Evolutionary conservation across 2,888 invertebrate species (phyloP), one percentile per base, ranked within the genome.

Genomic region (Drepana falcataria): DNA sequence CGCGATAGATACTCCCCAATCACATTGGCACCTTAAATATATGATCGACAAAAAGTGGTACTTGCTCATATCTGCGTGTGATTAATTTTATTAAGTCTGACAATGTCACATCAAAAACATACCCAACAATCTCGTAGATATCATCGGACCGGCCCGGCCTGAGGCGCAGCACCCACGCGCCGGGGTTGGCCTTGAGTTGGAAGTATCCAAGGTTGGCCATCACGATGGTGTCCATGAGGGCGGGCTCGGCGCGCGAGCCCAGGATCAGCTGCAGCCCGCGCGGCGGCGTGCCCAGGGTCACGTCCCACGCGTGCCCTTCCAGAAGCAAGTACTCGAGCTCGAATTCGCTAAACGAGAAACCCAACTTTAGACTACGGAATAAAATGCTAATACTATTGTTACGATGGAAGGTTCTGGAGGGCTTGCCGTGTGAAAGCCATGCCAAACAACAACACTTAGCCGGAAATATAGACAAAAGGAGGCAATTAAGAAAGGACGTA

Each of bases 171-270:
- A 95, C 90, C 99, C 99, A 99, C 6, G 97, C 96, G 0, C 99
- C 99, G 1, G 99, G 99, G 82, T 97, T 98, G 0, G 99, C 99
- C 88, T 99, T 99, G 40, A 99, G 91, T 88, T 91, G 91, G 92
- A 99, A 99, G 87, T 99, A 99, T 9, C 99, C 99, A 67, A 99
- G 92, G 88, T 99, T 99, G 4, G 99, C 99, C 99, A 99, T 99
- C n/a, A 99, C 99, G 68, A 99, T 99, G 33, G 99, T 99, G 85
- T 99, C 99, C 66, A 97, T 96, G 64, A 94, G 92, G 4, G 95
- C 93, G 0, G 96, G 95, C 57, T 93, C 91, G n/a, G 92, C 92
- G 59, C 95, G 94, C 0, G 97, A 96, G 49, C 98, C 98, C 52
- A 99, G 91, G 2, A 96, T 96, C 58, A 99, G 95, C 88, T 99